phyloP scores from a whole-genome alignment of 1,140 invertebrate species.

The Drosophila tsacasi region DNA sequence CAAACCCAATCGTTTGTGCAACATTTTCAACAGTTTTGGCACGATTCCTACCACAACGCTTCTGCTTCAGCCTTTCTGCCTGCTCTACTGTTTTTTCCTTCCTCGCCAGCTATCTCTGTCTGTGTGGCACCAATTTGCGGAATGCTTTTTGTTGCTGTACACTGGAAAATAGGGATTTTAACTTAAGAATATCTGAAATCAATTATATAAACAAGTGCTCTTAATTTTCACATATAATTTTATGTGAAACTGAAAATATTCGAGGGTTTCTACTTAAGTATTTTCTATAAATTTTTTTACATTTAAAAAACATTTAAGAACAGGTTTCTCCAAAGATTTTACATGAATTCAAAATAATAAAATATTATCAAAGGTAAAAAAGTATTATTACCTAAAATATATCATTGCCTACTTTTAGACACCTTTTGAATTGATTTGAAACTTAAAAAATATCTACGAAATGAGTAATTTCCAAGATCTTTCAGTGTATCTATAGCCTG shows the following conservation, averaged over 20 bases:
- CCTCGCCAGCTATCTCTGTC: conserved; percentile 32
- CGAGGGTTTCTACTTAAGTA: background rate
- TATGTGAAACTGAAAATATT: background rate
- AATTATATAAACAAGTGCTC: background rate
- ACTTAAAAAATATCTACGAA: background rate
- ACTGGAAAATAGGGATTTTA: background rate
- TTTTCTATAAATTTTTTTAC: background rate
- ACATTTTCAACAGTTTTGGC: conserved; percentile 68
- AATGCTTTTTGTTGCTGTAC: conserved; percentile 46
- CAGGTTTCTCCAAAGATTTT: too few species aligned
- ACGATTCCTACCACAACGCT: conserved; percentile 57
- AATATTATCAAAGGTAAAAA: background rate
- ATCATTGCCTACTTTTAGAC: background rate
- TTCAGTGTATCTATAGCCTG: conserved; percentile 23
- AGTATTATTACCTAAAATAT: background rate
- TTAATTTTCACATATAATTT: background rate
- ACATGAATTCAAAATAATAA: too few species aligned
- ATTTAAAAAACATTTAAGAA: background rate
- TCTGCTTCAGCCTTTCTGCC: conserved; percentile 20
- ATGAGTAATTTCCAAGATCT: background rate
- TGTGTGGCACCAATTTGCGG: conserved; percentile 55
- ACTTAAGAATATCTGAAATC: background rate
- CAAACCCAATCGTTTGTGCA: conserved; percentile 67
- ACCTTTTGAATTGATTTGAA: background rate
- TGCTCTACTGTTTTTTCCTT: background rate